Conservation (phyloP, 2,113 vertebrate species). For the Mobula hypostoma region DNA sequence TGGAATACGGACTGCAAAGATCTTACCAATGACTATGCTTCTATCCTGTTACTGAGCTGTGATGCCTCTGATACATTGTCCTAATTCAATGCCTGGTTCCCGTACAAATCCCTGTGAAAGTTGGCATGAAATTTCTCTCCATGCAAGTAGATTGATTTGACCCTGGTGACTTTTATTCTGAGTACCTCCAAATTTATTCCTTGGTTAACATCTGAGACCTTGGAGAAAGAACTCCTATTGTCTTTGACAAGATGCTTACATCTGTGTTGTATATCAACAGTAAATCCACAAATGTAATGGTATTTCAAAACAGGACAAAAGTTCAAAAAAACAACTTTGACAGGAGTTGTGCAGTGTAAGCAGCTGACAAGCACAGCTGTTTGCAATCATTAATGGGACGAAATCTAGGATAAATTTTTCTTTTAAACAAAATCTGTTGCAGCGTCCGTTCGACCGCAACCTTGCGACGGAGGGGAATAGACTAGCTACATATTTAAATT, state of each 20-base stretch:
- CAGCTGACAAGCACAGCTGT: background rate
- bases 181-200: background rate
- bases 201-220: background rate
- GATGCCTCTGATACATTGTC: background rate
- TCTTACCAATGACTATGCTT: background rate
- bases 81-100: background rate
- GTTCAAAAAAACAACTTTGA: background rate
- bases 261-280: background rate
- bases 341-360: background rate
- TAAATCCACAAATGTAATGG: background rate
- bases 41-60: background rate
- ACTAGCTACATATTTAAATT: slow-evolving; percentile 98
- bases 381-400: slow-evolving; percentile 40
- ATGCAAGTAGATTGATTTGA: background rate
- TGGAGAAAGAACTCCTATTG: no score
- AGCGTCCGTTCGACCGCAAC: slow-evolving; percentile 95
- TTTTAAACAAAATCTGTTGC: slow-evolving; percentile 74
- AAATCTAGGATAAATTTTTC: slow-evolving; percentile 59
- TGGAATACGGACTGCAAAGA: background rate
- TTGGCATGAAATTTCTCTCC: background rate
- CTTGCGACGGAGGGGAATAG: slow-evolving; percentile 96
- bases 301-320: background rate
- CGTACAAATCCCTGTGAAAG: background rate
- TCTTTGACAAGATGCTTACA: no score
- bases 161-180: background rate